Base-by-base conservation (phyloP, 53 echinoderm and acorn worm genomes). In the Zoroaster sp. region DNA sequence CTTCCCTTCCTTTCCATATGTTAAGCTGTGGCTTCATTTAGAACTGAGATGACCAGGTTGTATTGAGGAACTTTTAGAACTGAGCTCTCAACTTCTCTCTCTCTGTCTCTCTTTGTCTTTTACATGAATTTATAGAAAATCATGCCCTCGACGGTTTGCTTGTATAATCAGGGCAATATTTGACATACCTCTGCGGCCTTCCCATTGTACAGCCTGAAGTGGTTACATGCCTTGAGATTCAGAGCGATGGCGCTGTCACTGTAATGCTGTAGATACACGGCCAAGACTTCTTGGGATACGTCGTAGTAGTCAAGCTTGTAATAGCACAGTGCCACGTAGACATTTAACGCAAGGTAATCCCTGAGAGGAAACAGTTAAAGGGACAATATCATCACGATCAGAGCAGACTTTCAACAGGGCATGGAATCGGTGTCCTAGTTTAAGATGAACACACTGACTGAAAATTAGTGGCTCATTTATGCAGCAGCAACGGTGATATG, bases 231-330 rank as follows among this genome's bases (percentile, higher is more conserved):
- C 89, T 97, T 97, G 78, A 97, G 94, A 66, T 97, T 97, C 32
- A 97, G 91, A 18, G 98, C 98, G 33, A 97, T 94, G 66, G 98
- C 98, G 69, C 98, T 97, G 82, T 97, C 98, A 46, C 88, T 82
- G 88, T 86, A 97, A 88, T 95, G 90, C 77, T 97, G 98, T 8
- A 97, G 91, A 69, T 97, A 97, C 8, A 97, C 98, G 0, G 98
- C 98, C 13, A 97, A 69, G 5, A 97, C 98, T 75, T 97, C 98
- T 75, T 97, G 98, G 9, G 98, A 97, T 32, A 97, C 98, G 49
- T 97, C 98, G 38, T 97, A 97, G 90, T 97, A 97, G 91, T 97
- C 98, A 35, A 97, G 83, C 91, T 97, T 97, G 91, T 97, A 97
- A 80, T 97, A 97, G 75, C 98, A 97, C 53, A 97, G 85, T 5